Evolutionary conservation across 2,113 vertebrate genomes (phyloP).

Genomic region (Arothron firmamentum): DNA sequence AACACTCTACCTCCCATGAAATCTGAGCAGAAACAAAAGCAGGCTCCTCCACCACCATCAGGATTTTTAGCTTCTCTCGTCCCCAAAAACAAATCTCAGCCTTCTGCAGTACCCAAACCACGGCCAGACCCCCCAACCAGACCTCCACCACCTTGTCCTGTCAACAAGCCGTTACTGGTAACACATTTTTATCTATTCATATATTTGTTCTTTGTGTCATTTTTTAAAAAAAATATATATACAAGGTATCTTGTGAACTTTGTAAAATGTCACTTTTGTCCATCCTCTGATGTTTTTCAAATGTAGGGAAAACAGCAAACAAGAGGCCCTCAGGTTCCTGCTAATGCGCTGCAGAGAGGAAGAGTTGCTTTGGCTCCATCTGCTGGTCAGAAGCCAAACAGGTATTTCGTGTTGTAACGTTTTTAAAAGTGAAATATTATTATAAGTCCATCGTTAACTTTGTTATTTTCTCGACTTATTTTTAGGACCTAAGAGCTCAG

Average conservation of each 20-base stretch:
- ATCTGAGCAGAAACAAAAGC: slow-evolving; percentile 11
- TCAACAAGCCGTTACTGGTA: slow-evolving; percentile 46
- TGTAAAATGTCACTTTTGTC: slow-evolving; percentile 1
- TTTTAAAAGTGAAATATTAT: not conserved
- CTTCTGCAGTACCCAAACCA: slow-evolving; percentile 21
- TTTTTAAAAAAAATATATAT: too few relatives aligned
- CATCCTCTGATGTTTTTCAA: not conserved
- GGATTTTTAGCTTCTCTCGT: slow-evolving; percentile 13
- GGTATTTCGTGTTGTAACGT: slow-evolving; percentile 33
- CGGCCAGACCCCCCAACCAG: slow-evolving; percentile 71
- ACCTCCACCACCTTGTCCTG: slow-evolving; percentile 73
- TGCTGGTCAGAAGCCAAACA: slow-evolving; percentile 63
- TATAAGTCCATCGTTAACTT: not conserved
- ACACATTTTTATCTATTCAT: slow-evolving; percentile 1
- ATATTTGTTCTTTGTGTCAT: not conserved
- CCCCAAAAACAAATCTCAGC: slow-evolving; percentile 23
- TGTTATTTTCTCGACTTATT: slow-evolving; percentile 4
- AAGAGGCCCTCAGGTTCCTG: slow-evolving; percentile 28
- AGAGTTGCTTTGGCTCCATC: slow-evolving; percentile 60
- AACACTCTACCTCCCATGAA: slow-evolving; percentile 21
- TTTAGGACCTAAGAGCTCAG: slow-evolving; percentile 57
- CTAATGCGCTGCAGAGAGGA: slow-evolving; percentile 38
- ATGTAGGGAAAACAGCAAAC: slow-evolving; percentile 38
- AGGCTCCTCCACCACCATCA: slow-evolving; percentile 24
- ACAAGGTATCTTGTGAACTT: too few relatives aligned